phyloP scores from a whole-genome alignment of 2,888 invertebrate genomes.

The Gastrophysa polygoni region DNA sequence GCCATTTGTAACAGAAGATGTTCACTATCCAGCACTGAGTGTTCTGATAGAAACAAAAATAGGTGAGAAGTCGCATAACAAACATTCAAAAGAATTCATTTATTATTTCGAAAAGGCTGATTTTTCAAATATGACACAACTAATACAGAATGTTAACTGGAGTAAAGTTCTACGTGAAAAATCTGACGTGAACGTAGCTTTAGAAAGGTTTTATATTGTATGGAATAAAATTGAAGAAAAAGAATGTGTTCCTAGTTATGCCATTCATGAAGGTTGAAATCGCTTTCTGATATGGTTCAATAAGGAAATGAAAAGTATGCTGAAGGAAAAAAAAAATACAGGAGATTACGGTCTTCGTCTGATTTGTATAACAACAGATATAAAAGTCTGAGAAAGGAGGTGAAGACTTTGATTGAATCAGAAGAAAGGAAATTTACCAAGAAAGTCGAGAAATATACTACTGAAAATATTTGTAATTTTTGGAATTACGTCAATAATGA shows the following conservation, averaged over 20 bases:
- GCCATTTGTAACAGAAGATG: neutral
- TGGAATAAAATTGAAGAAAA: neutral
- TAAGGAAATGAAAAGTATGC: no score
- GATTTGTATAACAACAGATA: no score
- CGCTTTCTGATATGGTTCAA: neutral
- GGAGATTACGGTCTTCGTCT: neutral
- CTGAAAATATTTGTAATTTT: no score
- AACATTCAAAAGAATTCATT: neutral
- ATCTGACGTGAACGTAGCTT: neutral
- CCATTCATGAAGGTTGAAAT: neutral
- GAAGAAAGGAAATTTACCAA: no score
- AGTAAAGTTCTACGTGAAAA: neutral
- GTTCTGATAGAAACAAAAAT: neutral
- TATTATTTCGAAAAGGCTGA: neutral
- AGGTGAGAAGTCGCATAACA: neutral
- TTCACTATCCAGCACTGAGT: neutral
- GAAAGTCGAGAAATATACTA: no score
- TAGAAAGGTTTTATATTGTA: neutral
- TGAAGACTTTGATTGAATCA: neutral
- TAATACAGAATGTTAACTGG: neutral
- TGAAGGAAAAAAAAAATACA: neutral
- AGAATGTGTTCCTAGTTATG: neutral
- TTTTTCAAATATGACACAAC: no score
- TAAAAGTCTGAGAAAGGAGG: neutral
- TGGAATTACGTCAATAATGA: conserved; percentile 1